Conservation (phyloP, 2,888 invertebrate species). For the Clivina fossor region DNA sequence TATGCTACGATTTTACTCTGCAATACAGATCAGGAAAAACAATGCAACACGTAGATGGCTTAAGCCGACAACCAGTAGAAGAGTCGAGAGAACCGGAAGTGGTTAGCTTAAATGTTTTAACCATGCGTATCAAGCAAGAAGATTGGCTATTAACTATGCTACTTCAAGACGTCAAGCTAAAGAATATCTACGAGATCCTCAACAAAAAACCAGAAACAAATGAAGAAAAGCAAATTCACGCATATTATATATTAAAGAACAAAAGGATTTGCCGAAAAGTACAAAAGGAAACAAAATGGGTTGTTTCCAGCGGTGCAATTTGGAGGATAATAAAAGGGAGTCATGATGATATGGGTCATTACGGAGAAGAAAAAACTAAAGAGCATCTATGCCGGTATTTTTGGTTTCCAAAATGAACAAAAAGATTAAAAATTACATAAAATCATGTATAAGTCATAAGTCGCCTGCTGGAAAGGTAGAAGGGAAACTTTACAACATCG, state of each 20-base stretch:
- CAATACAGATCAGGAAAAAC: slow-evolving; percentile 41
- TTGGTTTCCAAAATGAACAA: slow-evolving; percentile 5
- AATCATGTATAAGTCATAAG: neutral
- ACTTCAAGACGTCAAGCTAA: slow-evolving; percentile 1
- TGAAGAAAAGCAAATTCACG: slow-evolving; percentile 32
- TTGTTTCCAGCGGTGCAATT: slow-evolving; percentile 24
- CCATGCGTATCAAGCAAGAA: slow-evolving; percentile 1
- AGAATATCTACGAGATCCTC: slow-evolving; percentile 1
- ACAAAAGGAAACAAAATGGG: slow-evolving; percentile 32
- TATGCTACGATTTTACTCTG: slow-evolving; percentile 42
- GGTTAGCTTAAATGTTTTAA: slow-evolving; percentile 9
- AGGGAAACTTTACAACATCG: neutral
- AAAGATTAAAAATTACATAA: neutral
- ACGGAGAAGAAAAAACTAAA: neutral
- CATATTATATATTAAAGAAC: slow-evolving; percentile 36
- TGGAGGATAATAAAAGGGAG: neutral
- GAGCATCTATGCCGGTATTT: no score
- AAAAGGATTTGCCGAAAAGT: slow-evolving; percentile 35
- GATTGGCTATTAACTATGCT: slow-evolving; percentile 12
- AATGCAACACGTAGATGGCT: slow-evolving; percentile 44
- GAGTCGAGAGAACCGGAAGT: slow-evolving; percentile 12
- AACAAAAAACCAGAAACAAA: slow-evolving; percentile 8
- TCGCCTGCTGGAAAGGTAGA: neutral
- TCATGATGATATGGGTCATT: neutral
- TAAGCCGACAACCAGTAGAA: slow-evolving; percentile 36